Evolutionary conservation across 2,113 vertebrate genomes (phyloP), one percentile per base, ranked within the genome.

Genomic region (Leucoraja erinaceus): DNA sequence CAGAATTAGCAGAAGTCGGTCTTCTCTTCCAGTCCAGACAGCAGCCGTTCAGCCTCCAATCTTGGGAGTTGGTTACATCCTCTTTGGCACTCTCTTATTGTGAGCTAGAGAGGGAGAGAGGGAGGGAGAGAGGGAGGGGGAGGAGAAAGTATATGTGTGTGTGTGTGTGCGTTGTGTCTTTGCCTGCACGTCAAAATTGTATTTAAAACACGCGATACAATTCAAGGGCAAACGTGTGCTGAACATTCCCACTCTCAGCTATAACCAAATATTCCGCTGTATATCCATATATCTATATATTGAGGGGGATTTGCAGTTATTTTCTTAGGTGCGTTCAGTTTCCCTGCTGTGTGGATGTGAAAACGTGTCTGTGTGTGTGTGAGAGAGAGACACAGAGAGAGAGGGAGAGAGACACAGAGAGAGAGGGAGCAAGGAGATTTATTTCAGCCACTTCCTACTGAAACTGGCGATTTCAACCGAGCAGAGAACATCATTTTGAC

Each of bases 401-500:
- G 83, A 16, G 28, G 2, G 56, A 7, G 28, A 20, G 28, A 63
- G 59, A 18, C 56, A 61, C 56, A 66, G 88, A 93, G 31, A 72
- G 93, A n/a, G 79, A 91, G 77, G 20, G 31, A 47, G 79, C 59
- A 14, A n/a, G 59, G 83, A 88, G 61, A 88, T 31, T 88, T 25
- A 11, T 88, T 63, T 31, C 61, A 63, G 56, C 18, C 83, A 63
- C 83, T 88, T 88, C 61, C 83, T 59, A 18, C 25, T 63, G 83
- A 61, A 86, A n/a, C 83, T 63, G 83, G 2, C 83, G 59, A 63
- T 88, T 31, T 14, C 83, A 31, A 88, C 28, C n/a, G 83, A 88
- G 4, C 56, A 88, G 12, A n/a, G 56, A 88, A 59, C 83, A 88
- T 18, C 12, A 88, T 88, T 84, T 63, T 63, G 83, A n/a, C 28